phyloP scores from a whole-genome alignment of 2,113 vertebrate genomes.

The Apus apus region DNA sequence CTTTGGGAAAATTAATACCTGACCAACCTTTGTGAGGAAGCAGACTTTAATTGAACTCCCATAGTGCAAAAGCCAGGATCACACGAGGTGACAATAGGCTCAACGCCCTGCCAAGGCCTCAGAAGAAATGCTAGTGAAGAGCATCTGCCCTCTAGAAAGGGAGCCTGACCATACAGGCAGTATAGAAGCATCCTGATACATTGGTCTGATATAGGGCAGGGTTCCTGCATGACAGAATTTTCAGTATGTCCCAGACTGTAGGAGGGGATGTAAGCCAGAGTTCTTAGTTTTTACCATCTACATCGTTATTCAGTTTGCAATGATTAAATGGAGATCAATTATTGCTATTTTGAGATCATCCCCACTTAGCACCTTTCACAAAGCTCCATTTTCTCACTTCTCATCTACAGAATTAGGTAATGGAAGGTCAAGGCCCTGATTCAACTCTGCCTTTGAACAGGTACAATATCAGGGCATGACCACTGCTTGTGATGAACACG shows the following conservation, averaged over 20 bases:
- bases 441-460: background rate
- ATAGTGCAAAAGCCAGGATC: background rate
- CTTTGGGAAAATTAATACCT: background rate
- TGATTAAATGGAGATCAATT: background rate
- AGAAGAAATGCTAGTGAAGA: background rate
- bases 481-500: background rate
- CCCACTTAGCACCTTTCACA: background rate
- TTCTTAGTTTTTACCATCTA: background rate
- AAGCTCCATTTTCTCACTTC: background rate
- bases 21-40: background rate
- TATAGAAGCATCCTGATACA: accelerated
- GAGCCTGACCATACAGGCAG: accelerated
- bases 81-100: accelerated
- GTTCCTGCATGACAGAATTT: accelerated
- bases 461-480: background rate
- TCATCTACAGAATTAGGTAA: background rate
- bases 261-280: background rate
- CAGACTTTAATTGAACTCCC: background rate
- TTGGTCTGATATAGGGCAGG: background rate
- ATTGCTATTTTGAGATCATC: background rate
- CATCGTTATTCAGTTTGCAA: background rate
- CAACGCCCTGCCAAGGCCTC: background rate
- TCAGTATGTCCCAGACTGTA: too few relatives aligned
- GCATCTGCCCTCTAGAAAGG: background rate
- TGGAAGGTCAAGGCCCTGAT: background rate